Conservation (phyloP, 2,113 vertebrate species). For the Poeciliopsis retropinna region DNA sequence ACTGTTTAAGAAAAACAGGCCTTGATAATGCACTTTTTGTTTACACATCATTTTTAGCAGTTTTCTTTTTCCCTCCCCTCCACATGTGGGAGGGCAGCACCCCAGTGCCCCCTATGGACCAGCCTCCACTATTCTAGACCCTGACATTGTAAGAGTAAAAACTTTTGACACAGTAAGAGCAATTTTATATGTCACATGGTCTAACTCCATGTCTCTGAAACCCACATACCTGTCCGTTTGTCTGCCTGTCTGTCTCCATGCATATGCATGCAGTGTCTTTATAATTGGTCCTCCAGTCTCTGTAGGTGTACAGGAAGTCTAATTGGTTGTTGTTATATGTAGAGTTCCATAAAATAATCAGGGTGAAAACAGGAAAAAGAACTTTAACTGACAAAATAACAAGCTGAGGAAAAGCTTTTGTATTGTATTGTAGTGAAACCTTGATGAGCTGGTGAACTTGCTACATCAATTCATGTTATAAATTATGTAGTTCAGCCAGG, state of each 20-base stretch:
- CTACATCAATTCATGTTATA: background rate
- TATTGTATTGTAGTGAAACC: background rate
- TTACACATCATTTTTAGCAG: no score
- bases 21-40: no score
- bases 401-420: background rate
- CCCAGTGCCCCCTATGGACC: no score
- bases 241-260: no score
- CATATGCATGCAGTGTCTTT: conserved; percentile 4
- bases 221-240: no score
- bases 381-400: conserved; percentile 16
- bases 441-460: background rate
- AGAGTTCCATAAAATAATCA: conserved; percentile 17
- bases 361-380: background rate
- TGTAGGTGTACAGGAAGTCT: conserved; percentile 15
- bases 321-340: conserved; percentile 43
- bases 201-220: no score
- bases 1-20: no score
- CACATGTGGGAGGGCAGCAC: no score
- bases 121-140: conserved; percentile 21
- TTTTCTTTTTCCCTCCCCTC: no score
- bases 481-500: background rate
- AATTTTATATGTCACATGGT: conserved; percentile 40
- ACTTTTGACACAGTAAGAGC: no score
- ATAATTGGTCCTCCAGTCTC: conserved; percentile 39
- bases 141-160: background rate